Base-by-base conservation (phyloP, 2,113 vertebrate species). In the Plectropomus leopardus region DNA sequence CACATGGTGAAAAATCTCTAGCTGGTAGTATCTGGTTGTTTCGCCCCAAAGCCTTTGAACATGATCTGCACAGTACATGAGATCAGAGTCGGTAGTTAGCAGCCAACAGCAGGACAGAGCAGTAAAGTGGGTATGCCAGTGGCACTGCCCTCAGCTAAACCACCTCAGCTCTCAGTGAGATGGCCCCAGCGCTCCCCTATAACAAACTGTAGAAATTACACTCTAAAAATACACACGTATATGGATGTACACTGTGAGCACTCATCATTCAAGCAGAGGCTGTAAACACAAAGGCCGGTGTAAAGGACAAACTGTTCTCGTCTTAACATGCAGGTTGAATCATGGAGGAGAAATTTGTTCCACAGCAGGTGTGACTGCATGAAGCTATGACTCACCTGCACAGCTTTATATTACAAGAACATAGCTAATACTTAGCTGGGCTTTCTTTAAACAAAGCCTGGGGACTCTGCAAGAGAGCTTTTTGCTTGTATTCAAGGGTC, bases 131-230 rank as follows among this genome's bases (percentile, higher is more conserved):
- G 50, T 65, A 67, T 26, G 76, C 80, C 73, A n/a, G 47, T 61
- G 72, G 76, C 67, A 75, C 61, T 48, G 76, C 83, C 76, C 74
- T 70, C 75, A 87, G 72, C 82, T 73, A 69, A 81, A 88, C 44
- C 45, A 59, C 40, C 57, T 78, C 40, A 63, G 44, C 58, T 78
- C 68, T 73, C 45, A 40, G 57, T 23, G 48, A 82, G 53, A 54
- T 26, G 78, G 36, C 47, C 51, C 26, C 36, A 48, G 40, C 13
- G 24, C 13, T 65, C 34, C 24, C 44, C 24, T 26, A 24, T 51
- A 48, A 70, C 71, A 23, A 50, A n/a, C 34, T 3, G 11, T 10
- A n/a, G 10, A 34, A 53, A 9, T 23, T 66, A 36, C 44, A 21
- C 45, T 68, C n/a, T 45, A 51, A 40, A 60, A 24, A 50, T 58